phyloP scores from a whole-genome alignment of 1,140 invertebrate species.

The Medauroidea extradentata region DNA sequence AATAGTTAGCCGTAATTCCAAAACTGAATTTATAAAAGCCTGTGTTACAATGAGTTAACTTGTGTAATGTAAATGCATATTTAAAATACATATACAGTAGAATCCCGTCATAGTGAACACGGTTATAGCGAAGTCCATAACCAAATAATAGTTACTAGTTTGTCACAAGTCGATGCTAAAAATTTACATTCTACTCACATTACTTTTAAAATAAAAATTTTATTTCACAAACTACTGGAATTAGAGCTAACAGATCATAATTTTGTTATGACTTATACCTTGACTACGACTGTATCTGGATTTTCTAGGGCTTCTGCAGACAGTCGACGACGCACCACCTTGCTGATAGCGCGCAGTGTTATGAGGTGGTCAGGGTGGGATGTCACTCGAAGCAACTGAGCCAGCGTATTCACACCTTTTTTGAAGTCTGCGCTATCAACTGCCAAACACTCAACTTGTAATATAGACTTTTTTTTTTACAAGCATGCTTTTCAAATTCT shows the following conservation, averaged over 20 bases:
- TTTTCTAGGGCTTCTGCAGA: constrained; percentile 61
- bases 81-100: too few relatives aligned
- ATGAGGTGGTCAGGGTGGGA: constrained; percentile 77
- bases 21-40: too few relatives aligned
- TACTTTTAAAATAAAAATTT: too few relatives aligned
- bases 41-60: too few relatives aligned
- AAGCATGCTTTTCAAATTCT: neutral
- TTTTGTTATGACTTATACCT: constrained; percentile 33
- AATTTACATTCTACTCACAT: too few relatives aligned
- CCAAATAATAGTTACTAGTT: neutral
- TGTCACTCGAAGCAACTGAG: constrained; percentile 71
- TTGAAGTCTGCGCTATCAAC: constrained; percentile 80
- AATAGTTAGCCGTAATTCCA: too few relatives aligned
- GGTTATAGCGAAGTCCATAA: neutral
- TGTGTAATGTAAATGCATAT: too few relatives aligned
- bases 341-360: constrained; percentile 68
- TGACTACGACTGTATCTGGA: constrained; percentile 50
- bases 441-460: constrained; percentile 44
- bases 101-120: too few relatives aligned
- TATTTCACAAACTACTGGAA: too few relatives aligned
- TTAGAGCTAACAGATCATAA: too few relatives aligned
- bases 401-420: constrained; percentile 71
- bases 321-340: constrained; percentile 60
- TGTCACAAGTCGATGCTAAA: too few relatives aligned
- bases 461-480: neutral